These are phyloP conservation scores for Hemiprocne comata DNA, from an alignment of 2,113 vertebrate species.

Conservation along the genomic window DNA sequence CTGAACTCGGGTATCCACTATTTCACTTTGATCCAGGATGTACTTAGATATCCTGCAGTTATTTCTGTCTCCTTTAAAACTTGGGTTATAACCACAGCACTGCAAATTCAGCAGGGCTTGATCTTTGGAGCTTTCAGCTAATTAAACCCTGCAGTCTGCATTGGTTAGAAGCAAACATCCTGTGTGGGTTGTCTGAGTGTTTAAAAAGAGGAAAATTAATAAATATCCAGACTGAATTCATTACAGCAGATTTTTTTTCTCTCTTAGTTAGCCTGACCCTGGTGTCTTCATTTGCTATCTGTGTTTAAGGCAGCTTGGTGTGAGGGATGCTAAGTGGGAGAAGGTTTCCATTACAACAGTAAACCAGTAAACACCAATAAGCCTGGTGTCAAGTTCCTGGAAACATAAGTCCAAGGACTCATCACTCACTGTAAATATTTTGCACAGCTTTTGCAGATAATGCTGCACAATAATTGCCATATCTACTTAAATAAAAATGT, in stretches of 20 bases:
- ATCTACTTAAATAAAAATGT: not conserved
- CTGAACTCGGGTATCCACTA: not conserved
- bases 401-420: not conserved
- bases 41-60: not conserved
- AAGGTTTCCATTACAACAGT: not conserved
- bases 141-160: not conserved
- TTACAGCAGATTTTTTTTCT: not conserved
- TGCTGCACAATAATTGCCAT: not conserved
- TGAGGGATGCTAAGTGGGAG: not conserved
- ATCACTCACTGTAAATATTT: not conserved
- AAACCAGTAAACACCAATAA: not conserved
- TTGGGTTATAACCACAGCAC: not conserved
- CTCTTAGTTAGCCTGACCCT: not conserved
- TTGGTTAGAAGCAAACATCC: not conserved
- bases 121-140: not conserved
- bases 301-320: not conserved
- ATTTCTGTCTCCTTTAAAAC: not conserved
- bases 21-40: not conserved
- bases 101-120: not conserved
- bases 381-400: not conserved
- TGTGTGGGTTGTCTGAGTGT: not conserved
- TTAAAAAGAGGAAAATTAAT: not conserved
- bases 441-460: not conserved
- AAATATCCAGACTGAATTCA: not conserved
- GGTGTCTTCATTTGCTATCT: not conserved